These are phyloP conservation scores for Characodon lateralis DNA, from an alignment of 2,797 vertebrate genomes.

Conservation along the genomic window DNA sequence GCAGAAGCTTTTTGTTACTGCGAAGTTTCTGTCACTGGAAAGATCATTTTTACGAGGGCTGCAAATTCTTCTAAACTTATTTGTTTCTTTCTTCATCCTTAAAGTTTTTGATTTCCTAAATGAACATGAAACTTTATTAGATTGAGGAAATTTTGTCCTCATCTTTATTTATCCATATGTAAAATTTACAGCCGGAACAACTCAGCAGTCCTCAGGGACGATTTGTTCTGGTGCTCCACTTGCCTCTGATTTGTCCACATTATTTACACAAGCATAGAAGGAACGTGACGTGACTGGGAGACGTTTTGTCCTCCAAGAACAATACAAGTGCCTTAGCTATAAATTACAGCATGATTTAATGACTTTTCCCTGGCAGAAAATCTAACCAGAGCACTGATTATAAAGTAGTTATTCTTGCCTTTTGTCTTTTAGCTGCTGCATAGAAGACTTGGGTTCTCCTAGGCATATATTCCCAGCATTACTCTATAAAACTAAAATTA, in stretches of 20 bases:
- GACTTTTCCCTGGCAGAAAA: constrained; percentile 18
- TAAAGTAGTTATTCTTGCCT: constrained; percentile 4
- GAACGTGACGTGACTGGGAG: constrained; percentile 44
- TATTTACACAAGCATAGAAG: constrained; percentile 53
- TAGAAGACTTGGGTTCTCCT: not conserved
- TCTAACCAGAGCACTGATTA: constrained; percentile 1
- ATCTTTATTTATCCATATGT: constrained; percentile 18
- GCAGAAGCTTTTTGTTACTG: constrained; percentile 2
- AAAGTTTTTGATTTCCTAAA: constrained; percentile 1
- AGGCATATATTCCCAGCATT: too few relatives aligned
- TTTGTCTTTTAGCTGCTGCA: constrained; percentile 18
- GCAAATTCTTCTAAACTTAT: not conserved
- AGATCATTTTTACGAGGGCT: not conserved
- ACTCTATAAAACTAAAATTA: not conserved
- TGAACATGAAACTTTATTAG: constrained; percentile 9
- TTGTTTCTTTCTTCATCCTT: constrained; percentile 7
- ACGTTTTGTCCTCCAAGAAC: constrained; percentile 37
- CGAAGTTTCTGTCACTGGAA: constrained; percentile 8
- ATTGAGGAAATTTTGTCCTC: constrained; percentile 3
- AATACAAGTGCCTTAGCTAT: constrained; percentile 34
- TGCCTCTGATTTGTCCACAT: constrained; percentile 36
- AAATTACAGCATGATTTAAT: constrained; percentile 37
- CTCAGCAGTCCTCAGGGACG: constrained; percentile 30
- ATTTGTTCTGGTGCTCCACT: constrained; percentile 40
- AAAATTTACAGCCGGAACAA: constrained; percentile 13